Percentiles rank a stretch among this genome's conserved stretches.
These are phyloP conservation scores for Amazona ochrocephala DNA, from an alignment of 2,797 vertebrate species.

Conservation along the genomic window DNA sequence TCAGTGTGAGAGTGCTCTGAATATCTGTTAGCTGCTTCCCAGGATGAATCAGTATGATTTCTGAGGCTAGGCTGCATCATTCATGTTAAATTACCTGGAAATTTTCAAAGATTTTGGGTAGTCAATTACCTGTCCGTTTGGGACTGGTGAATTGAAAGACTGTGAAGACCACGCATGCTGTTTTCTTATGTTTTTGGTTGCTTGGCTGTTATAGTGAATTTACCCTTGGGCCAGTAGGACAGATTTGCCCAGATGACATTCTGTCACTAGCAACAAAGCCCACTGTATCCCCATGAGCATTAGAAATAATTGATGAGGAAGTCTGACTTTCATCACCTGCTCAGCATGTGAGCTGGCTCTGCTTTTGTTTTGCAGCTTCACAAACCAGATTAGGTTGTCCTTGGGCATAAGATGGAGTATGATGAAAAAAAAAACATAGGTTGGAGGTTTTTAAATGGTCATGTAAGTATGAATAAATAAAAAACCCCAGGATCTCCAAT, in stretches of 20 bases:
- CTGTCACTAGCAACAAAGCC: slow-evolving; percentile 19
- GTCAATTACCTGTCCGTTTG: slow-evolving; percentile 20
- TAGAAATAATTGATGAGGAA: slow-evolving; percentile 53
- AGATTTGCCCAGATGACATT: not conserved
- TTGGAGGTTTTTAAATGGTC: not conserved
- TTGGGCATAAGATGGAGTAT: not conserved
- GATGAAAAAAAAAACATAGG: not conserved
- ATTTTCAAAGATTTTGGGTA: slow-evolving; percentile 44
- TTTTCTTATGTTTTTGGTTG: slow-evolving; percentile 30
- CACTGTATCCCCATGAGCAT: not conserved
- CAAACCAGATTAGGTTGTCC: not conserved
- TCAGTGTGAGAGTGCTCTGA: not conserved
- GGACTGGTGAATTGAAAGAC: slow-evolving; percentile 9
- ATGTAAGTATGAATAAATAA: not conserved
- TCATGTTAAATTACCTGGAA: not conserved
- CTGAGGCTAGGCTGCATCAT: not conserved
- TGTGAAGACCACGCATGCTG: slow-evolving; percentile 19
- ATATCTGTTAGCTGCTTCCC: not conserved
- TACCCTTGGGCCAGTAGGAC: not conserved
- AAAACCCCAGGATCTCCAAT: not conserved
- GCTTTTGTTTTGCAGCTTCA: slow-evolving; percentile 10
- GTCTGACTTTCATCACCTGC: slow-evolving; percentile 29
- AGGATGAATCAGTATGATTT: not conserved
- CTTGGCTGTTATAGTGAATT: not conserved
- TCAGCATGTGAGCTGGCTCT: not conserved